phyloP scores from a whole-genome alignment of 2,113 vertebrate species.

The Alethe castanea region DNA sequence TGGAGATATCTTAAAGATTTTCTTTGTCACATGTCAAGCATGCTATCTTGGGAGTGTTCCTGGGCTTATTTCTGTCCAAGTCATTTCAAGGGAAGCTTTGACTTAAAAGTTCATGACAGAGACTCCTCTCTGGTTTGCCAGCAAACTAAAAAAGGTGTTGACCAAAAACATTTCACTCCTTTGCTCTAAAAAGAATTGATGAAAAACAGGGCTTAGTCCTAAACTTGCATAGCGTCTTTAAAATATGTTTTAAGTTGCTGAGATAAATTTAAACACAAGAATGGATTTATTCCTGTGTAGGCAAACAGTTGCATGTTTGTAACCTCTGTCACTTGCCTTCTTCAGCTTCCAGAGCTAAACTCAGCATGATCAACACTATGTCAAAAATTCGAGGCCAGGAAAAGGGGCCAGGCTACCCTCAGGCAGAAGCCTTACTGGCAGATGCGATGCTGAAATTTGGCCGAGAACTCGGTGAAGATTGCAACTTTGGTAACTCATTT shows the following conservation, averaged over 20 bases:
- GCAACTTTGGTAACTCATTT: conserved; percentile 86
- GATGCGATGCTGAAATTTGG: conserved; percentile 96
- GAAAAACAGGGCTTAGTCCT: background rate
- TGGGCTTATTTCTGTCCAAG: background rate
- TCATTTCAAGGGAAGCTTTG: background rate
- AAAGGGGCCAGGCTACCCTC: conserved; percentile 93
- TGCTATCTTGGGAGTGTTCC: background rate
- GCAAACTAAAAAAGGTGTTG: background rate
- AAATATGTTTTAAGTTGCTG: background rate
- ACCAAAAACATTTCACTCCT: background rate
- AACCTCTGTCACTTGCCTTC: conserved; percentile 5
- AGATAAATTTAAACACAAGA: background rate
- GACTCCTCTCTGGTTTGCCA: background rate
- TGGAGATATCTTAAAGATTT: background rate
- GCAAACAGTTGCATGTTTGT: background rate
- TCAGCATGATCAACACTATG: conserved; percentile 99
- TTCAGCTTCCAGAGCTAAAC: conserved; percentile 95
- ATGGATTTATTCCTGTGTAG: background rate
- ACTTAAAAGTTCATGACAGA: background rate
- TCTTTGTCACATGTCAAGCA: background rate
- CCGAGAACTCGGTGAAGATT: conserved; percentile 93
- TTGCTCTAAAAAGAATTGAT: background rate
- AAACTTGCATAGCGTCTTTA: background rate
- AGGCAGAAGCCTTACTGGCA: conserved; percentile 89
- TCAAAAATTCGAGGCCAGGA: conserved; percentile 98